These are phyloP conservation scores for Drosophila parthenogenetica DNA, from an alignment of 2,888 invertebrate genomes.

Conservation along the genomic window DNA sequence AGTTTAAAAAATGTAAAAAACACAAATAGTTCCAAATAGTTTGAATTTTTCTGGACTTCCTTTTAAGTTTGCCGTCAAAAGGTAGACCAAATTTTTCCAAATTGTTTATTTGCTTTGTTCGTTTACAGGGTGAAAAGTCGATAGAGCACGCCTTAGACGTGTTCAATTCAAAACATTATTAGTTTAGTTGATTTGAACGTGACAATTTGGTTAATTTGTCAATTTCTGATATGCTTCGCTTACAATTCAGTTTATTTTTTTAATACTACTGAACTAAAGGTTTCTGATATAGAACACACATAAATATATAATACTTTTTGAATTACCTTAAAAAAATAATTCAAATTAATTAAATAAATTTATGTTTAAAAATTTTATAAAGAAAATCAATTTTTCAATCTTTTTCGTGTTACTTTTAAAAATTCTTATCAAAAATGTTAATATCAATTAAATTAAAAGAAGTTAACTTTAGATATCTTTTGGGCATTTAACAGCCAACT, in stretches of 20 bases:
- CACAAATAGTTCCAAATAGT: conserved; percentile 27
- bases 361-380: too few relatives aligned
- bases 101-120: conserved; percentile 4
- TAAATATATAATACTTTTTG: neutral
- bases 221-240: neutral
- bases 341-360: too few relatives aligned
- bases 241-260: neutral
- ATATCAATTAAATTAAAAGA: too few relatives aligned
- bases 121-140: neutral
- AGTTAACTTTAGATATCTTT: too few relatives aligned
- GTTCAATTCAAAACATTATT: conserved; percentile 14
- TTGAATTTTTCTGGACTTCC: conserved; percentile 7
- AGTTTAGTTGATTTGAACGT: conserved; percentile 32
- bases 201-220: conserved; percentile 20
- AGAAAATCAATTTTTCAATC: too few relatives aligned
- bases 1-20: conserved; percentile 24
- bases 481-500: too few relatives aligned
- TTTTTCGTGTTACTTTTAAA: too few relatives aligned
- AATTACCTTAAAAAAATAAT: neutral
- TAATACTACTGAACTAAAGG: neutral
- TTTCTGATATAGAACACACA: too few relatives aligned
- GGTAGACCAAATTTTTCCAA: conserved; percentile 20
- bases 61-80: conserved; percentile 18
- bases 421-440: too few relatives aligned
- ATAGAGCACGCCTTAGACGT: conserved; percentile 39